Evolutionary conservation across 2,888 invertebrate species (phyloP).

Genomic region (Anticlea derivata): DNA sequence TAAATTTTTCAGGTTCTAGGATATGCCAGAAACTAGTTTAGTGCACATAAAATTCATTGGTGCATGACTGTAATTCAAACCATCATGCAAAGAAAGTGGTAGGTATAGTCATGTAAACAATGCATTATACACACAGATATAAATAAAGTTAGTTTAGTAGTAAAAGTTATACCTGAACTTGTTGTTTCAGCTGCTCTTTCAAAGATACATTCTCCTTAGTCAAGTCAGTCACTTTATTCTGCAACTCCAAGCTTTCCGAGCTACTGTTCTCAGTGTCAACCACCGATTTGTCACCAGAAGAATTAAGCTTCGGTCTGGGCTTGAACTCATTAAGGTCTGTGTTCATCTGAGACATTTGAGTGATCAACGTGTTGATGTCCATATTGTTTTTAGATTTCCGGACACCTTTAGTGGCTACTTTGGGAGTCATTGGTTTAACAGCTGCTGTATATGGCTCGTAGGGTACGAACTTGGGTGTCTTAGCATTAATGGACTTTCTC

Average conservation of each 20-base stretch:
- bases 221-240: slow-evolving; percentile 85
- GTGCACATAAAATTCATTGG: no score
- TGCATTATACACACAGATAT: no score
- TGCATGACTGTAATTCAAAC: no score
- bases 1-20: no score
- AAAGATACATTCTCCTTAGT: slow-evolving; percentile 88
- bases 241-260: slow-evolving; percentile 78
- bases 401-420: slow-evolving; percentile 63
- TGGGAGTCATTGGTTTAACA: slow-evolving; percentile 89
- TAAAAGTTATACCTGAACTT: slow-evolving; percentile 86
- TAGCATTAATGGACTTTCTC: slow-evolving; percentile 81
- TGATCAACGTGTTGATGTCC: slow-evolving; percentile 86
- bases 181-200: slow-evolving; percentile 93
- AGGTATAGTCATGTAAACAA: no score
- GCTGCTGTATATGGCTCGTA: slow-evolving; percentile 95
- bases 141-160: no score
- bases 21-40: no score
- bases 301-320: slow-evolving; percentile 67
- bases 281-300: slow-evolving; percentile 59
- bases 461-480: slow-evolving; percentile 93
- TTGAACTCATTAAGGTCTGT: slow-evolving; percentile 85
- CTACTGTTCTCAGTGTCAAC: slow-evolving; percentile 49
- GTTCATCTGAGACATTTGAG: slow-evolving; percentile 88
- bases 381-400: slow-evolving; percentile 83
- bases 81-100: no score